These are phyloP conservation scores for Lepus americanus DNA, from an alignment of 2,113 vertebrate genomes.

Conservation along the genomic window DNA sequence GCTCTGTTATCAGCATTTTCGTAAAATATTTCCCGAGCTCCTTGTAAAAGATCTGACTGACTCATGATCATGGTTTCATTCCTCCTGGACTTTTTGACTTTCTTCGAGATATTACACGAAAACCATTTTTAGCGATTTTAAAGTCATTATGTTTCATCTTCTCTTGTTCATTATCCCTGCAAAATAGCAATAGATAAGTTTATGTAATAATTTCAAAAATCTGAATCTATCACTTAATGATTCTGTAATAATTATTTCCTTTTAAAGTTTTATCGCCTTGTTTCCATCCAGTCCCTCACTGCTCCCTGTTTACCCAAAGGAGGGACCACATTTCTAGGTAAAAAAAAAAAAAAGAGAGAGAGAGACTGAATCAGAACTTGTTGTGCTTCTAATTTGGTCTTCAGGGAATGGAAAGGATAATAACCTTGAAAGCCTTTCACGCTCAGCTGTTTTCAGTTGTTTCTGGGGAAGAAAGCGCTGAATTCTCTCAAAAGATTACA, in stretches of 20 bases:
- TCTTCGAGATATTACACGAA: background rate
- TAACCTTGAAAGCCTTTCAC: background rate
- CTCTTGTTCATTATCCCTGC: constrained; percentile 34
- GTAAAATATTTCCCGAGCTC: background rate
- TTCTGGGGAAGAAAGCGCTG: background rate
- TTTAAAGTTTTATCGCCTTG: constrained; percentile 33
- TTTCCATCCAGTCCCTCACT: constrained; percentile 6
- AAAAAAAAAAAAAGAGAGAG: no score
- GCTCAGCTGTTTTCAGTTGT: background rate
- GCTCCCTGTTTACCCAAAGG: background rate
- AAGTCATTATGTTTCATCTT: constrained; percentile 62
- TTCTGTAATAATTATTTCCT: constrained; percentile 40
- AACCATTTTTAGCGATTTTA: constrained; percentile 52
- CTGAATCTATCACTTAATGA: background rate
- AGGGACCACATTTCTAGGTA: background rate
- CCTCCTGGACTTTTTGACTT: constrained; percentile 15
- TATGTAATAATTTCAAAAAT: constrained; percentile 42
- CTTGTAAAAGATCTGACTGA: background rate
- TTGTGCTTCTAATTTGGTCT: background rate
- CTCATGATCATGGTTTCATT: constrained; percentile 1
- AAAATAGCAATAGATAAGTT: constrained; percentile 39
- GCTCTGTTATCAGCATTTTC: background rate
- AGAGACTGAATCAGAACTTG: background rate
- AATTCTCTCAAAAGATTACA: constrained; percentile 2
- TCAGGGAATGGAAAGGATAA: constrained; percentile 48